phyloP scores from a whole-genome alignment of 1,140 invertebrate species.

The Drosophila busckii region DNA sequence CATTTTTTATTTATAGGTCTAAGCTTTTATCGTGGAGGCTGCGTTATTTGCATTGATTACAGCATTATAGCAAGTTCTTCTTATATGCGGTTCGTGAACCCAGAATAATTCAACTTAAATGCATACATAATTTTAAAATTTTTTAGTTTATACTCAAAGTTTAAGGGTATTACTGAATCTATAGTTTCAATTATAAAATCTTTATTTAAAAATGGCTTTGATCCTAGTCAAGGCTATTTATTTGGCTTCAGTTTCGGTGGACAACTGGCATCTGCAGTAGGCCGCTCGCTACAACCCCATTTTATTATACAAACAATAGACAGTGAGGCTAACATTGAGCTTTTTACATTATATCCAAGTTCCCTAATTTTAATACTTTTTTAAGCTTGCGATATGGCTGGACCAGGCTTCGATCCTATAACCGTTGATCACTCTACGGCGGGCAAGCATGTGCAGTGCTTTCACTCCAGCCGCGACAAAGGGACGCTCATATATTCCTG shows the following conservation, averaged over 20 bases:
- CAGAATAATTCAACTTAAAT: not conserved
- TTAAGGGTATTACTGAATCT: slow-evolving; percentile 45
- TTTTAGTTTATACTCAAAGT: slow-evolving; percentile 49
- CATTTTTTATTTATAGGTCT: slow-evolving; percentile 47
- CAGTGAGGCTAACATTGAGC: slow-evolving; percentile 21
- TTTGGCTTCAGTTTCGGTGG: slow-evolving; percentile 78
- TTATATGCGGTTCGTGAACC: slow-evolving; percentile 43
- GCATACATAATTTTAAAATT: not conserved
- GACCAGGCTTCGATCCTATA: slow-evolving; percentile 72
- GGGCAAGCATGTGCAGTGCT: slow-evolving; percentile 69
- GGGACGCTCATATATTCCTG: slow-evolving; percentile 66
- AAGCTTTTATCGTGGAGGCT: slow-evolving; percentile 66
- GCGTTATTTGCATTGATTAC: slow-evolving; percentile 76
- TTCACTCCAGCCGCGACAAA: slow-evolving; percentile 70
- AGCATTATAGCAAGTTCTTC: slow-evolving; percentile 51
- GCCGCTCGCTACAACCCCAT: slow-evolving; percentile 34
- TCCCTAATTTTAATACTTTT: not conserved
- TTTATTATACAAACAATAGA: slow-evolving; percentile 56
- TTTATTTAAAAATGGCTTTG: slow-evolving; percentile 53
- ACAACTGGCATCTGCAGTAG: slow-evolving; percentile 63
- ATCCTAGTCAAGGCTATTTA: slow-evolving; percentile 56
- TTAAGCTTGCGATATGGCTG: slow-evolving; percentile 77
- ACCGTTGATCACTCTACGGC: slow-evolving; percentile 54
- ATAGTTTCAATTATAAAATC: slow-evolving; percentile 43
- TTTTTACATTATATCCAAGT: not conserved